phyloP scores from a whole-genome alignment of 2,797 vertebrate genomes.

The Oryzias sinensis region DNA sequence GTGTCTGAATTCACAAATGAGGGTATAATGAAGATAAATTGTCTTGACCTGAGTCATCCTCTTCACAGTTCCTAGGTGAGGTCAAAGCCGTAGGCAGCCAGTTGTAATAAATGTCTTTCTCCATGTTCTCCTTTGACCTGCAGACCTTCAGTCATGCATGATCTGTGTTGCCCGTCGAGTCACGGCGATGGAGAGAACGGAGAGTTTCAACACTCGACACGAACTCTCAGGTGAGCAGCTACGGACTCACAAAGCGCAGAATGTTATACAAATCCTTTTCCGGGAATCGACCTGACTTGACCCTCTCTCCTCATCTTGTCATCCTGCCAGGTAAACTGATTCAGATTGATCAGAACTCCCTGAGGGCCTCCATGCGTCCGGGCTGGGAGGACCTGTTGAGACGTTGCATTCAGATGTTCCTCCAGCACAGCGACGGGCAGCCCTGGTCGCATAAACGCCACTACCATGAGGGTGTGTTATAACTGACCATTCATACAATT shows the following conservation, averaged over 20 bases:
- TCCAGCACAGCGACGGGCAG: conserved; percentile 92
- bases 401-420: conserved; percentile 95
- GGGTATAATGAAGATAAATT: too few species aligned
- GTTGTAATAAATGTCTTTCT: background rate
- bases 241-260: background rate
- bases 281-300: conserved; percentile 21
- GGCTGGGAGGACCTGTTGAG: conserved; percentile 94
- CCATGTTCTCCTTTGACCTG: conserved; percentile 7
- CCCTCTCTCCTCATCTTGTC: background rate
- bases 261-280: conserved; percentile 7
- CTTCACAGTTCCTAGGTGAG: background rate
- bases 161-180: conserved; percentile 95
- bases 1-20: too few species aligned
- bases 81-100: background rate
- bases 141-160: conserved; percentile 98
- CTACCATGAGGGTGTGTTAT: conserved; percentile 89
- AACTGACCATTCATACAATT: background rate
- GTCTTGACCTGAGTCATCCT: too few species aligned
- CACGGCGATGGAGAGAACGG: conserved; percentile 85
- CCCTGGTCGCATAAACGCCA: conserved; percentile 94
- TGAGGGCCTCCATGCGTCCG: conserved; percentile 93
- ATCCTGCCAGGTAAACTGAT: conserved; percentile 88
- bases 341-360: conserved; percentile 91
- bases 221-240: conserved; percentile 90
- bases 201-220: conserved; percentile 94